Percentiles rank a stretch among this genome's conserved stretches.
phyloP scores from a whole-genome alignment of 2,888 invertebrate genomes.

The Patella ulyssiponensis region DNA sequence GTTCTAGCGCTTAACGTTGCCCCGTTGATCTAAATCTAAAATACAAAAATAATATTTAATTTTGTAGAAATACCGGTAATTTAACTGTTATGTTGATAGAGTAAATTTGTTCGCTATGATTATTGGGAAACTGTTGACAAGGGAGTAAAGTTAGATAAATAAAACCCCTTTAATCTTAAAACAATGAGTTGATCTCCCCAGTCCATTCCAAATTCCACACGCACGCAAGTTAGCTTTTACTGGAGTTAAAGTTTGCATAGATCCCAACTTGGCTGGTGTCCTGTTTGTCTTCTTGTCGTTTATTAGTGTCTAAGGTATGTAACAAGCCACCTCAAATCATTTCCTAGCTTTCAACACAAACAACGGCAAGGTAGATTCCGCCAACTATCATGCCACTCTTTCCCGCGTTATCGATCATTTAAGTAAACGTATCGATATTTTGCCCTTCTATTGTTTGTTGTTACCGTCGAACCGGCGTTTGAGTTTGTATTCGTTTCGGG shows the following conservation, averaged over 20 bases:
- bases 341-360: background rate
- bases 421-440: background rate
- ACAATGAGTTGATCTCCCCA: background rate
- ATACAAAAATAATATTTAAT: slow-evolving; percentile 12
- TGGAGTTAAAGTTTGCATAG: background rate
- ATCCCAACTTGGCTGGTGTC: background rate
- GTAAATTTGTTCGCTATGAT: slow-evolving; percentile 9
- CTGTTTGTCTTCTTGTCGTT: slow-evolving; percentile 1
- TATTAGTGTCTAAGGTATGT: slow-evolving; percentile 7
- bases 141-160: background rate
- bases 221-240: slow-evolving; percentile 11
- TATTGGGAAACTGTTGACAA: background rate
- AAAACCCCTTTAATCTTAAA: background rate
- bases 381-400: background rate
- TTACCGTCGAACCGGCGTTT: background rate
- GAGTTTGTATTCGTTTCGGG: slow-evolving; percentile 13
- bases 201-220: slow-evolving; percentile 5
- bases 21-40: background rate
- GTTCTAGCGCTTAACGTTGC: background rate
- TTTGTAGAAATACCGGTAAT: slow-evolving; percentile 2
- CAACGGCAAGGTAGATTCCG: background rate
- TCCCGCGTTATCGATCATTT: background rate
- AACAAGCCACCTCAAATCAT: slow-evolving; percentile 8
- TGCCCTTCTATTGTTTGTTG: background rate
- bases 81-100: background rate